phyloP scores from a whole-genome alignment of 2,113 vertebrate genomes.

The Camelus dromedarius region DNA sequence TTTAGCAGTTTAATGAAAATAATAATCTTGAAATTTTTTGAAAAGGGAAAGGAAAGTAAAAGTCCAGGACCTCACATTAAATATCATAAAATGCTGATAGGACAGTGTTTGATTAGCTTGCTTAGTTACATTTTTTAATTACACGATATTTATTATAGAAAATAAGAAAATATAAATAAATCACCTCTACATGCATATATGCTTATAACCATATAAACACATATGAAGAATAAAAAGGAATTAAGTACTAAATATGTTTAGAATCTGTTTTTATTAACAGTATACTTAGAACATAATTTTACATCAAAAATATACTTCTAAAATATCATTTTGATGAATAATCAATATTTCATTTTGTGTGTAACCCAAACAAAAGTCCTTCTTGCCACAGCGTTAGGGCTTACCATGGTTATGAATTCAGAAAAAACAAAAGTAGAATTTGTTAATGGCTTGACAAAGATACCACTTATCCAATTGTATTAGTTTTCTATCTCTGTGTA shows the following conservation, averaged over 20 bases:
- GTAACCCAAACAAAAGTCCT: neutral
- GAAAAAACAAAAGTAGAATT: conserved; percentile 37
- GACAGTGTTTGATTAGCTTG: neutral
- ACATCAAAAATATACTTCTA: conserved; percentile 35
- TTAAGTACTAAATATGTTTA: neutral
- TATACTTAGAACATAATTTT: neutral
- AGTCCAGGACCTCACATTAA: neutral
- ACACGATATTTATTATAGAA: neutral
- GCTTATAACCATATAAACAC: neutral
- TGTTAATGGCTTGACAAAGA: neutral
- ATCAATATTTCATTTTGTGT: neutral
- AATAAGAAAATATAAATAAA: conserved; percentile 19
- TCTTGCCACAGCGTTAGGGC: neutral
- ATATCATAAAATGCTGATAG: neutral
- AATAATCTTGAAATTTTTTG: neutral
- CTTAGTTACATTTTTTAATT: neutral
- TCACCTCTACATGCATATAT: neutral
- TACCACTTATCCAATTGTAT: neutral
- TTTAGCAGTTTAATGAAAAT: neutral
- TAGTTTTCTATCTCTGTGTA: neutral
- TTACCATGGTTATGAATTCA: neutral
- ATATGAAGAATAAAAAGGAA: neutral
- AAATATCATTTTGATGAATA: conserved; percentile 22
- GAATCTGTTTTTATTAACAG: neutral
- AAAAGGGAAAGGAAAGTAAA: neutral